Base-by-base conservation (phyloP, 2,888 invertebrate genomes). In the Euspilapteryx auroguttella region DNA sequence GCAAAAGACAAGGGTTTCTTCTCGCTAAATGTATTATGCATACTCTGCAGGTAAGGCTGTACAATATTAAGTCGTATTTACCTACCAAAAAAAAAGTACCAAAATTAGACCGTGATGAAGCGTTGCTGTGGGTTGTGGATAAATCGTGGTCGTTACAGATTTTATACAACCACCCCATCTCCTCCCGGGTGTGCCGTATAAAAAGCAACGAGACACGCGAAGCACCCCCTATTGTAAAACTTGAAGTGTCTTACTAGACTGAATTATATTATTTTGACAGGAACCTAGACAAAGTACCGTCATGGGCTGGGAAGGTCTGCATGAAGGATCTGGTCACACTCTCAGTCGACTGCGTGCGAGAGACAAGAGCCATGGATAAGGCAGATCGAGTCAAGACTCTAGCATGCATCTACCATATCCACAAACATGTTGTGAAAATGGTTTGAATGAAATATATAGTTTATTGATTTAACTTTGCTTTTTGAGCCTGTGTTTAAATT, bases 11-110 rank as follows among this genome's bases (percentile, higher is more conserved):
- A 38, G 30, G 52, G 52, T 9, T 14, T 43, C 3, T 64, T 71
- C 31, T 52, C 66, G 7, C 36, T 73, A 10, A 73, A 71, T 33
- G 55, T 68, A 11, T 40, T 73, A 3, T 68, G 68, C 42, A 55
- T 55, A 33, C 33, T 73, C 13, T 69, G 66, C 63, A 68, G 73
- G 73, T 71, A 45, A 29, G 24, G 6, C n/a, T n/a, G n/a, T n/a
- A n/a, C n/a, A n/a, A n/a, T n/a, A n/a, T n/a, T n/a, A n/a, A n/a
- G n/a, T n/a, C n/a, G n/a, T n/a, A n/a, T n/a, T n/a, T n/a, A n/a
- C n/a, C n/a, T n/a, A 14, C 2, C 20, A 10, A 8, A 8, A 25
- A 7, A 5, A 13, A 3, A 11, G 7, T 15, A 15, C 11, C 11
- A 10, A 24, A 24, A 13, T 3, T 3, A 26, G 17, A 1, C 11